Base-by-base conservation (phyloP, 2,113 vertebrate genomes). In the Halcyon senegalensis region DNA sequence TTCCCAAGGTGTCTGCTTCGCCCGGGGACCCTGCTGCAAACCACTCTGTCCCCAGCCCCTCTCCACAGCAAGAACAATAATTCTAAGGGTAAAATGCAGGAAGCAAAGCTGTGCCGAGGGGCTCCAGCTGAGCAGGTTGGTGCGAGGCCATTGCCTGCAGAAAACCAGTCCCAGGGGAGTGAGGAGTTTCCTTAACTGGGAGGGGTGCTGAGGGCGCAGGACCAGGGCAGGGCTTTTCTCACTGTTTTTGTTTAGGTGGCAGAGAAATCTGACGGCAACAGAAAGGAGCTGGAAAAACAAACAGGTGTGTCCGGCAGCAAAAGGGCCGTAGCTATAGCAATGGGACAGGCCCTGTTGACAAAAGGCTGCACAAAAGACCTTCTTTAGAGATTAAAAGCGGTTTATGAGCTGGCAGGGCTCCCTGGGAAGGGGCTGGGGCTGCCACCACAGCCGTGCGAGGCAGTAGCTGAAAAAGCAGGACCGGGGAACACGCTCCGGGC, bases 221-320 rank as follows among this genome's bases (percentile, higher is more conserved):
- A 68, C 13, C 35, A 50, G 87, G 78, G 81, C 91, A 78, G 87
- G 62, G 78, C 67, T 91, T 66, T 68, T 37, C 87, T 85, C 81
- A 4, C 69, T 4, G 4, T 33, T 96, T 95, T 93, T 84, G 28
- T 94, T 84, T n/a, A 50, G 87, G 90, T 79, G 78, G 75, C 70
- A 69, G 63, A 88, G 84, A 96, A 95, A 88, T 86, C 82, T 25
- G 90, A 85, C 0, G 3, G 70, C 92, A 48, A 69, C 41, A 90
- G 81, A 95, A 97, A 88, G 82, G 93, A 96, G 87, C 90, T 97
- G 96, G 96, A 96, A 97, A 97, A 97, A 96, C 95, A 97, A 97
- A 97, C 93, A 97, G 95, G 94, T 94, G 95, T 92, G 94, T 80
- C 94, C 37, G 9, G 87, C 87, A 46, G 91, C 90, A 35, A 68